A percentile compares a stretch with the other conserved stretches of the same genome.
These are phyloP conservation scores for Kryptopterus vitreolus DNA, from an alignment of 2,797 vertebrate genomes.

Conservation along the genomic window DNA sequence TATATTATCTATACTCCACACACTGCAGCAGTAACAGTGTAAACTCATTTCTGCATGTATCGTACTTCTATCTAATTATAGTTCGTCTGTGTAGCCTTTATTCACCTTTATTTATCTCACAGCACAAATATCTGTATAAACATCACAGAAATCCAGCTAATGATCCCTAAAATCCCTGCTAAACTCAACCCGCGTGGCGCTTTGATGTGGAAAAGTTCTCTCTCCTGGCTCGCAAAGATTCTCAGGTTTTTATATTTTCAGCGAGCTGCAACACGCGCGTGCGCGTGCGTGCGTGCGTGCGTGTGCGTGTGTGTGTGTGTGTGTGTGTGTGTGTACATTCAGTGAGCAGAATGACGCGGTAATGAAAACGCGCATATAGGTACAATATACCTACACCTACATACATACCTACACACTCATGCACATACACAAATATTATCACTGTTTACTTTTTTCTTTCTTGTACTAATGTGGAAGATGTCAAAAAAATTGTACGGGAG, in stretches of 20 bases:
- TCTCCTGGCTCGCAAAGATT: not conserved
- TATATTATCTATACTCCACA: no score
- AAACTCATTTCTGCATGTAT: not conserved
- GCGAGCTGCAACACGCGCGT: not conserved
- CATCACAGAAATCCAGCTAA: constrained; percentile 10
- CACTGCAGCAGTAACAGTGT: not conserved
- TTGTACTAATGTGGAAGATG: not conserved
- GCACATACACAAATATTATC: not conserved
- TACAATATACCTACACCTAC: not conserved
- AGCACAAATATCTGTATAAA: not conserved
- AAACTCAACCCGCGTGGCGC: not conserved
- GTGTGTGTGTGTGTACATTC: no score
- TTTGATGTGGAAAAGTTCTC: not conserved
- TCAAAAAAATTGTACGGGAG: not conserved
- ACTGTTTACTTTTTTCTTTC: not conserved
- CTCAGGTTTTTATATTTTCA: not conserved
- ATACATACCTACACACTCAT: not conserved
- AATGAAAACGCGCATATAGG: not conserved
- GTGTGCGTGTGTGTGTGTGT: not conserved
- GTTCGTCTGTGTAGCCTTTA: constrained; percentile 44
- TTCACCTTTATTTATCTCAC: constrained; percentile 21
- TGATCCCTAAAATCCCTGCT: not conserved
- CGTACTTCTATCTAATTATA: constrained; percentile 21
- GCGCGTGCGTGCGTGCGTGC: not conserved
- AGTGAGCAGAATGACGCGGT: not conserved